These are phyloP conservation scores for Omphaloscelis lunosa DNA, from an alignment of 2,888 invertebrate species.

Conservation along the genomic window DNA sequence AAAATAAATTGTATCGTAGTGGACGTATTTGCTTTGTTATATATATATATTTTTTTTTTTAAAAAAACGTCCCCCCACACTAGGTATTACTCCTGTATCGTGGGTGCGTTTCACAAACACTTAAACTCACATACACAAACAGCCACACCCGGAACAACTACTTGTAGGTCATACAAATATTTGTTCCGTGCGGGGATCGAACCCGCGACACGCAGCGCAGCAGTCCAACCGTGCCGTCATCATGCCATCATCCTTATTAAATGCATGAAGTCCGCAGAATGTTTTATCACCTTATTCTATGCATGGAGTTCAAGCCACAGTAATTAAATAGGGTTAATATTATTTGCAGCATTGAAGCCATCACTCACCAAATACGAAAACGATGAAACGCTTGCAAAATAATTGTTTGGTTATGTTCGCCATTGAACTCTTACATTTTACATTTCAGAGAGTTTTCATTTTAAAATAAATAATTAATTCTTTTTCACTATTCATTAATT, in stretches of 20 bases:
- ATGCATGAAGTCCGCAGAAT: constrained; percentile 10
- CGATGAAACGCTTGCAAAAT: not conserved
- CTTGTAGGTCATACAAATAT: too few relatives aligned
- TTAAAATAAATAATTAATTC: not conserved
- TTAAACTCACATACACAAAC: too few relatives aligned
- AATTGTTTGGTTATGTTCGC: constrained; percentile 10
- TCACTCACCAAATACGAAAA: not conserved
- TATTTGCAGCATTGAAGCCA: not conserved
- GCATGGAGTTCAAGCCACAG: not conserved
- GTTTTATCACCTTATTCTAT: constrained; percentile 1
- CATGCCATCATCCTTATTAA: too few relatives aligned
- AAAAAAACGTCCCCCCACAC: too few relatives aligned
- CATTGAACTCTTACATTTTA: constrained; percentile 16
- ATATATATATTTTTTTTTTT: too few relatives aligned
- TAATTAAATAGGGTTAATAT: constrained; percentile 32
- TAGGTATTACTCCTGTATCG: too few relatives aligned
- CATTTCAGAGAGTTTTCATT: constrained; percentile 27
- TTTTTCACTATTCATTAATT: too few relatives aligned
- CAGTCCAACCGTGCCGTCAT: too few relatives aligned
- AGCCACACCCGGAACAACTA: too few relatives aligned
- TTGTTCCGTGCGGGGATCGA: too few relatives aligned
- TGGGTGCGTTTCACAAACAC: too few relatives aligned
- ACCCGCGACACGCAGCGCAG: too few relatives aligned
- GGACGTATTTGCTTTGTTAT: not conserved
- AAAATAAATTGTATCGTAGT: not conserved